Evolutionary conservation across 2,888 invertebrate genomes (phyloP), one percentile per base, ranked within the genome.

Genomic region (Erebia palarica): DNA sequence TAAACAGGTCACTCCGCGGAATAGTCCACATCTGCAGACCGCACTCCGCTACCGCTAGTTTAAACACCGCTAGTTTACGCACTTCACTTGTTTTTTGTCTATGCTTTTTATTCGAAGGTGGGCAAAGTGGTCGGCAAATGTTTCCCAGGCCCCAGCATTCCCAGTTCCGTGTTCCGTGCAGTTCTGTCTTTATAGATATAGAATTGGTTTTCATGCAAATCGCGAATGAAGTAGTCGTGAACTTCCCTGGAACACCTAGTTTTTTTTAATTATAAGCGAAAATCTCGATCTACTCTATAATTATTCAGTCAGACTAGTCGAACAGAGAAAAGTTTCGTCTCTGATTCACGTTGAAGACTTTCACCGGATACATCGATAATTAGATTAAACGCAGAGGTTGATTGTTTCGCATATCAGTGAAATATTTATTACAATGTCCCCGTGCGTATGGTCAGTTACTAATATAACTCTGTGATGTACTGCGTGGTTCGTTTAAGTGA

Each of bases 321-420:
- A 44, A 68, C 49, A 14, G 63, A 63, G 63, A 73, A 71, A 64
- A 69, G 53, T 66, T 71, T 70, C 60, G 66, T 58, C 47, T 74
- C 75, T 65, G 77, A 72, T 75, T 77, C 70, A 75, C 71, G 75
- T 14, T 18, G 75, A 75, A 79, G 77, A 90, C 92, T 91, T 90
- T 91, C 91, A 89, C 90, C 87, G 87, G 86, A 90, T 86, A 88
- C 86, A 88, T 87, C 84, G 83, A 83, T 90, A 90, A 91, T 91
- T 89, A 83, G 86, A 90, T 88, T 90, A 89, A 72, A 82, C 83
- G 79, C 85, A 81, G 82, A 84, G 84, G 82, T 83, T 80, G 79
- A 86, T 84, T 83, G 86, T 85, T 83, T 79, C 81, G 79, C 81
- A 78, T 82, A 82, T 75, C 81, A 84, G 84, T 85, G 80, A 66